Base-by-base conservation (phyloP, 92 coral and sea anemone genomes). In the Epizoanthus fatuus region DNA sequence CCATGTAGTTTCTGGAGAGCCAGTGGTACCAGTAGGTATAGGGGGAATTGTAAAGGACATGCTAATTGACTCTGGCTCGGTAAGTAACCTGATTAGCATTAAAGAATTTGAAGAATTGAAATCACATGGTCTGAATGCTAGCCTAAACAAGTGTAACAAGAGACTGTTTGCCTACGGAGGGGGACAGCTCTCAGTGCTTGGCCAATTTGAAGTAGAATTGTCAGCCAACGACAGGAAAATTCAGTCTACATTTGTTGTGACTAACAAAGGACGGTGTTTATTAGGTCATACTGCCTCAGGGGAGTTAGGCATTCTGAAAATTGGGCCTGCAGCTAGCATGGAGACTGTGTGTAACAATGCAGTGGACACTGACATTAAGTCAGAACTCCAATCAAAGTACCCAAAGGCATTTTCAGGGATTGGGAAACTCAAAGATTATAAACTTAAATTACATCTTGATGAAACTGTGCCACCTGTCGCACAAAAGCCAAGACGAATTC, bases 11-110 rank as follows among this genome's bases (percentile, higher is more conserved):
- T 42, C 60, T 42, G 83, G 25, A 22, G 90, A 87, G 52, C 92
- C 95, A 62, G 84, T 86, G 69, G 68, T 91, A 68, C 58, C 79
- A 37, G 93, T 89, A 74, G 77, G 92, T 62, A 85, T 92, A 63
- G 83, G 78, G 75, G 88, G 90, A 52, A 80, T 88, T 65, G 51
- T 74, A n/a, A 91, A 75, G 75, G 86, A 80, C 35, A 71, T 79
- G 70, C 86, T 88, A 45, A 78, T 81, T 72, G 93, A 89, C 80
- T 88, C 90, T 71, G 92, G 90, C 42, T 92, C 95, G 38, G 93
- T 85, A 64, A 89, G 88, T 75, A 92, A 88, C 69, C 87, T 92
- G 80, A 91, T 87, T 15, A 72, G 86, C 70, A 81, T 63, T 25
- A 74, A 77, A n/a, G 84, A 86, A 67, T 87, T 68, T 65, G 25